phyloP scores from a whole-genome alignment of 53 echinoderm and acorn worm species.

The Mesocentrotus franciscanus region DNA sequence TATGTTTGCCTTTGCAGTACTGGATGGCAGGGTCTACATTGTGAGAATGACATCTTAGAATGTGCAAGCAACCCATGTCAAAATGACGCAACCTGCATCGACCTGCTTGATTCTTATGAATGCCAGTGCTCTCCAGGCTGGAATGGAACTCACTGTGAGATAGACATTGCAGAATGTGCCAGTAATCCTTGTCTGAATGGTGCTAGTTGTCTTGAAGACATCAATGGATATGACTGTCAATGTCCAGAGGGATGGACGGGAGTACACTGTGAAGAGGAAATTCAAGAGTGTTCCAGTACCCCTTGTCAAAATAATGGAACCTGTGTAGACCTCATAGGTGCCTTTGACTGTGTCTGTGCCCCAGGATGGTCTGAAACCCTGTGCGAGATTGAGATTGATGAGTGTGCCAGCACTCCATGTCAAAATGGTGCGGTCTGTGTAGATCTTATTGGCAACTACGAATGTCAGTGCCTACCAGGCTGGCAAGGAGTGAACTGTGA shows the following conservation, averaged over 20 bases:
- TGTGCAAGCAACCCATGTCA: slow-evolving; percentile 69
- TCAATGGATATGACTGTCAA: slow-evolving; percentile 72
- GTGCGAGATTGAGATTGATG: slow-evolving; percentile 82
- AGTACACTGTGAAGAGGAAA: slow-evolving; percentile 75
- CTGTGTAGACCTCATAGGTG: slow-evolving; percentile 70
- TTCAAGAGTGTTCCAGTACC: slow-evolving; percentile 79
- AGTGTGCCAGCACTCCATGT: slow-evolving; percentile 79
- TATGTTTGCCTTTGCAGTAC: slow-evolving; percentile 71
- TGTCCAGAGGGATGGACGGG: slow-evolving; percentile 72
- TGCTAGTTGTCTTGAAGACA: slow-evolving; percentile 67
- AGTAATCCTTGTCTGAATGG: slow-evolving; percentile 82
- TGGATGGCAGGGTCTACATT: slow-evolving; percentile 69
- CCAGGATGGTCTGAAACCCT: slow-evolving; percentile 67
- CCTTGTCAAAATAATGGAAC: slow-evolving; percentile 81
- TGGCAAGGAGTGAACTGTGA: slow-evolving; percentile 65
- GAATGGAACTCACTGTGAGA: slow-evolving; percentile 69
- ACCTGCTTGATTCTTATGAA: slow-evolving; percentile 64
- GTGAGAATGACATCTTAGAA: slow-evolving; percentile 69
- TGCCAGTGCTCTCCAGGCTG: slow-evolving; percentile 70
- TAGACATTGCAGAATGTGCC: slow-evolving; percentile 61
- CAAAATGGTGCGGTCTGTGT: slow-evolving; percentile 63
- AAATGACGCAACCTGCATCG: slow-evolving; percentile 67
- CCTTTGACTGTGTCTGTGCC: slow-evolving; percentile 76
- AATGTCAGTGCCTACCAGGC: slow-evolving; percentile 44
- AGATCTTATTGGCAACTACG: slow-evolving; percentile 23